Evolutionary conservation across 2,797 vertebrate genomes (phyloP), one percentile per base, ranked within the genome.

Genomic region (Mus caroli): DNA sequence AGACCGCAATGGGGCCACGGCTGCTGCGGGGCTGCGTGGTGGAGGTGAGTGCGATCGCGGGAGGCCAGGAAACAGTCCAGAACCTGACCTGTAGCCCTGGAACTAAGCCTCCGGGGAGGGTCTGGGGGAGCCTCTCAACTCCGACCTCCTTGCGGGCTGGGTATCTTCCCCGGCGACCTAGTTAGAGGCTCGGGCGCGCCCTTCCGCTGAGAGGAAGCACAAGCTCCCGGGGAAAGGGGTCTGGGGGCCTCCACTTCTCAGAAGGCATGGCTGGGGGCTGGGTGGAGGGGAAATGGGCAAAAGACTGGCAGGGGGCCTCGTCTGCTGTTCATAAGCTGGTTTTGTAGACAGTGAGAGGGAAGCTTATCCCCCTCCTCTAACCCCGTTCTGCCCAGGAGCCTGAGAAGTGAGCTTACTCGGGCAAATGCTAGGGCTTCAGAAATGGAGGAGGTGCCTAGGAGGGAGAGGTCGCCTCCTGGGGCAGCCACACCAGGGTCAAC

Each of bases 171-270:
- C 52, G 31, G 9, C 31, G 82, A 94, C 90, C 96, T 94, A 95
- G 28, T 94, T 97, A 90, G 64, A 76, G 80, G 58, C 50, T 31
- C 13, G 50, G 94, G 90, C 40, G 43, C 31, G 95, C 89, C 76
- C 92, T 95, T 94, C 94, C 82, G 75, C 80, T 1, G 28, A 34
- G 62, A 96, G 96, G 96, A 97, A 96, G 24, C 86, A 8, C 19
- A n/a, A 22, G 10, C 17, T 7, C 58, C 20, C 0, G 17, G 46
- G 56, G 62, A 54, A 20, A 43, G 40, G 43, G 37, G 37, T 69
- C 77, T 78, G 88, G 86, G 88, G 92, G 64, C 58, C 43, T 31
- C 67, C 22, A 40, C 14, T 15, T 79, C 52, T 0, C 2, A 4
- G 31, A 87, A 58, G 43, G 20, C 78, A 9, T 0, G 3, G 6